Evolutionary conservation across 2,797 vertebrate genomes (phyloP).

Genomic region (Sarcophilus harrisii): DNA sequence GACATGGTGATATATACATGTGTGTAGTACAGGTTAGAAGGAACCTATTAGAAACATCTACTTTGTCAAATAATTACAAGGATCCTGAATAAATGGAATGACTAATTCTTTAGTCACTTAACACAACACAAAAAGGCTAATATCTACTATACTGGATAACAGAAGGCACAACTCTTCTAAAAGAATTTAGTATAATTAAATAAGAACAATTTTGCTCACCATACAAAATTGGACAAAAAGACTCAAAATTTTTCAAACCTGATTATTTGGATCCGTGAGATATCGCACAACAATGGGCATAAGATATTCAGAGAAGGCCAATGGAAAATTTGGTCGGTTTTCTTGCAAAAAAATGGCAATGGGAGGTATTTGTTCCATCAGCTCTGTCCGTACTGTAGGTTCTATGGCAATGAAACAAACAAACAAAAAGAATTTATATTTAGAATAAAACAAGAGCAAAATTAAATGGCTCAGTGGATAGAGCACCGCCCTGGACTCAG

Average conservation of each 20-base stretch:
- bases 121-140: background rate
- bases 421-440: constrained; percentile 36
- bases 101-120: background rate
- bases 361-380: constrained; percentile 95
- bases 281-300: constrained; percentile 91
- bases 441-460: constrained; percentile 38
- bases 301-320: constrained; percentile 91
- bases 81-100: background rate
- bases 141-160: background rate
- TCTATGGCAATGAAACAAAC: constrained; percentile 83
- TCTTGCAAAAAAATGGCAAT: constrained; percentile 94
- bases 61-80: background rate
- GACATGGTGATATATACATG: background rate
- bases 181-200: background rate
- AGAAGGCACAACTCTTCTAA: background rate
- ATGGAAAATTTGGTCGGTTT: constrained; percentile 91
- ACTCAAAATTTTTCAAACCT: constrained; percentile 85
- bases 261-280: constrained; percentile 94
- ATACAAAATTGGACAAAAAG: background rate
- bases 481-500: too few species aligned
- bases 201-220: background rate
- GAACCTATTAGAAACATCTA: background rate
- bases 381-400: constrained; percentile 92
- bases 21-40: background rate
- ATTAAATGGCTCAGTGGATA: too few species aligned